These are phyloP conservation scores for Ceyx cyanopectus DNA, from an alignment of 2,113 vertebrate species.

Conservation along the genomic window DNA sequence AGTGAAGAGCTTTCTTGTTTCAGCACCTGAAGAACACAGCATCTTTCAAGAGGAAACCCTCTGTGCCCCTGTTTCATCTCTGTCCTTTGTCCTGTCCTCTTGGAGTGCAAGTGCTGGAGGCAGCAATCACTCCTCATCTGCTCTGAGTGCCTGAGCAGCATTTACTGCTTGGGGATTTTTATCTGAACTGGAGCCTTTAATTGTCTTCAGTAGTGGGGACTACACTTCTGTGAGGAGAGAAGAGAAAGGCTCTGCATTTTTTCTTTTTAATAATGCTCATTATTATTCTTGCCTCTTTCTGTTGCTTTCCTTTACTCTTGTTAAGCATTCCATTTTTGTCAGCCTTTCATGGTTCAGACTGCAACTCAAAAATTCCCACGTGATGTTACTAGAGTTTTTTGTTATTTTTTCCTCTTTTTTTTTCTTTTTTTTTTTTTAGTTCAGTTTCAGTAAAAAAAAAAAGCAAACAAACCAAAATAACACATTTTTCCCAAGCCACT, in stretches of 20 bases:
- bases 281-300: constrained; percentile 30
- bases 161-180: constrained; percentile 15
- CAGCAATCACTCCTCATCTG: constrained; percentile 11
- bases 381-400: not conserved
- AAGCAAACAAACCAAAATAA: not conserved
- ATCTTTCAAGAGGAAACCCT: not conserved
- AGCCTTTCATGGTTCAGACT: constrained; percentile 8
- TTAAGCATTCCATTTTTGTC: not conserved
- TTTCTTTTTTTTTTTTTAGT: not conserved
- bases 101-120: not conserved
- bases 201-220: constrained; percentile 5
- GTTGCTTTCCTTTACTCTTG: not conserved
- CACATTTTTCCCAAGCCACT: not conserved
- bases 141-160: not conserved
- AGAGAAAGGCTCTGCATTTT: not conserved
- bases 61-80: constrained; percentile 8
- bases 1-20: constrained; percentile 26
- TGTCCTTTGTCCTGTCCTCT: constrained; percentile 22
- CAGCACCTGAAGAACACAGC: not conserved
- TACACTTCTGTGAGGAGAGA: not conserved
- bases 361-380: not conserved
- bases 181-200: constrained; percentile 18
- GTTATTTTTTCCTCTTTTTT: not conserved
- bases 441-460: not conserved
- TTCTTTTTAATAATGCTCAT: constrained; percentile 1